These are phyloP conservation scores for Drosophila pandora DNA, from an alignment of 1,140 invertebrate genomes.

Conservation along the genomic window DNA sequence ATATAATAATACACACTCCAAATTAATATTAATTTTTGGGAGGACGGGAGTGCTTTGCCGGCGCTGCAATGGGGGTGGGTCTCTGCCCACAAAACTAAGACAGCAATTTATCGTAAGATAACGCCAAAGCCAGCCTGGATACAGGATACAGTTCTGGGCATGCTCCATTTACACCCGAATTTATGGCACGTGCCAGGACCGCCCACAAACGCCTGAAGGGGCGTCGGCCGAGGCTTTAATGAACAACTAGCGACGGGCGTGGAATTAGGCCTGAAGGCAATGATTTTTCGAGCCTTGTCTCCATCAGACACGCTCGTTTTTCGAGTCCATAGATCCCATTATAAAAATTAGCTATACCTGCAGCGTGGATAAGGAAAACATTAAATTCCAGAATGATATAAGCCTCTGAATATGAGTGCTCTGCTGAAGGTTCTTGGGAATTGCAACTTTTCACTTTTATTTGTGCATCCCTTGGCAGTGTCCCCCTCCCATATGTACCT, in stretches of 20 bases:
- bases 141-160: slow-evolving; percentile 61
- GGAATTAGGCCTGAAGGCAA: not conserved
- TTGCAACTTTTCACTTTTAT: slow-evolving; percentile 34
- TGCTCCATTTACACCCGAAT: slow-evolving; percentile 72
- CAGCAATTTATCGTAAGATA: slow-evolving; percentile 74
- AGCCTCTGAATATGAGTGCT: not conserved
- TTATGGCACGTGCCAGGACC: slow-evolving; percentile 65
- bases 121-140: slow-evolving; percentile 50
- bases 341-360: not conserved
- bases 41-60: not conserved
- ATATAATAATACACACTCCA: slow-evolving; percentile 70
- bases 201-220: slow-evolving; percentile 29
- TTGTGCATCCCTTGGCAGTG: slow-evolving; percentile 2
- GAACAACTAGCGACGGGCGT: slow-evolving; percentile 31
- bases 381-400: not conserved
- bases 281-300: not conserved
- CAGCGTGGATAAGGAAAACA: not conserved
- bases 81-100: slow-evolving; percentile 61
- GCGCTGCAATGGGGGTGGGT: slow-evolving; percentile 8
- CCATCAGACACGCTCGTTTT: not conserved
- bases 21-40: slow-evolving; percentile 71
- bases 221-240: slow-evolving; percentile 53
- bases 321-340: not conserved
- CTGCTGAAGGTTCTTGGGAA: slow-evolving; percentile 22
- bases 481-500: too few relatives aligned